These are phyloP conservation scores for Austrofundulus limnaeus DNA, from an alignment of 2,113 vertebrate genomes.

Conservation along the genomic window DNA sequence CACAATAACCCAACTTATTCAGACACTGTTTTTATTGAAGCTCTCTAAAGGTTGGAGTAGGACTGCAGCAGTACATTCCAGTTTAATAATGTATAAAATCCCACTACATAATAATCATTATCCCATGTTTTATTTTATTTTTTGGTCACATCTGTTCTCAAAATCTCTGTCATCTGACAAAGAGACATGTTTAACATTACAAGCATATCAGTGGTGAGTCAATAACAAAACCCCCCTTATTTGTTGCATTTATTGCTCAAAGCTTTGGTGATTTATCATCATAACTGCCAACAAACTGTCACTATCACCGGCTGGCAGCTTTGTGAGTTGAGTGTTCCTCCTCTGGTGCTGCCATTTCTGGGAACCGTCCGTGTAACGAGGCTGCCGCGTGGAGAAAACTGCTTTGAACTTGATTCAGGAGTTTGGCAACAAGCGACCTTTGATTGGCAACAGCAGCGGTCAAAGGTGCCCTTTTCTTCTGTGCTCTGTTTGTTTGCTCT, in stretches of 20 bases:
- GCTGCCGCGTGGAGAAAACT: conserved; percentile 40
- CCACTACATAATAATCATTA: neutral
- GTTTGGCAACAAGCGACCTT: conserved; percentile 74
- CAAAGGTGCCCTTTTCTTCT: conserved; percentile 70
- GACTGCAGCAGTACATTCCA: neutral
- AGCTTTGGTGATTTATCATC: neutral
- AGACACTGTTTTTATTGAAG: neutral
- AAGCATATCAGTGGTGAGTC: neutral
- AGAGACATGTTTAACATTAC: neutral
- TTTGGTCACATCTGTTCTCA: too few relatives aligned
- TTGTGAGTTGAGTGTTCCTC: conserved; percentile 3
- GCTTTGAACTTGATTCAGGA: conserved; percentile 67
- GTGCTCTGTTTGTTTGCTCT: conserved; percentile 61
- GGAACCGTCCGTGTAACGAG: conserved; percentile 32
- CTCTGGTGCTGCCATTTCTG: conserved; percentile 25
- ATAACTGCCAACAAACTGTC: neutral
- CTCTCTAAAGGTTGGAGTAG: neutral
- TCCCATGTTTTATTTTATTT: too few relatives aligned
- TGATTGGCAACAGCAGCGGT: conserved; percentile 62
- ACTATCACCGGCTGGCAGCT: neutral
- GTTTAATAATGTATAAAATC: neutral
- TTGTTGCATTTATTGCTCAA: conserved; percentile 2
- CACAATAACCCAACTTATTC: neutral
- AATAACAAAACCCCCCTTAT: neutral
- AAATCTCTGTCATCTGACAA: neutral